Base-by-base conservation (phyloP, 1,140 invertebrate genomes). In the Micrasema minimum region DNA sequence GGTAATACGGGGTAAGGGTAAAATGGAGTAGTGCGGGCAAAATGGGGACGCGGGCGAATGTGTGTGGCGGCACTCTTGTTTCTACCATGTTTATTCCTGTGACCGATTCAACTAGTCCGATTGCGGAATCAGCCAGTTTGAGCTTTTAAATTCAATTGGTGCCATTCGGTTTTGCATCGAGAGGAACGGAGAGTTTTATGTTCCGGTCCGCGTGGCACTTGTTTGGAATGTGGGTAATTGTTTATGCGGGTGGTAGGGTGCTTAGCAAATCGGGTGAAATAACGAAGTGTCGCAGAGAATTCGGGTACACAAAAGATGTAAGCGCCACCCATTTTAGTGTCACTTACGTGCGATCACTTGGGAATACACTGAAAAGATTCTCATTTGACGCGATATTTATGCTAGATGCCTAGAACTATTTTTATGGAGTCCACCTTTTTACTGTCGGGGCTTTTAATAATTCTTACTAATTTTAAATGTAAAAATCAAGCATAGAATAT, bases 141-240 rank as follows among this genome's bases (percentile, higher is more conserved):
- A 48, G 66, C 66, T 69, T 69, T 69, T 69, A 69, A 69, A 69
- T 69, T 69, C 66, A 69, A 69, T 69, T 69, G 66, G 66, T 69
- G 55, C 55, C 55, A 69, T 69, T 69, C 41, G 66, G 66, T 48
- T 55, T 69, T 61, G 66, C 66, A 69, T 59, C 23, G 65, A 35
- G 48, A 66, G 55, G 37, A 59, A 18, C 14, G 14, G 37, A 41
- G 55, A 23, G 23, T 55, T 59, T 59, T 59, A 59, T 59, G 12
- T 41, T 11, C 61, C 18, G 41, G 20, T 41, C 41, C 22, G 41
- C 14, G 41, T 16, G 61, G 14, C 61, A 48, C 22, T 64, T 64
- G 31, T 46, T 23, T n/a, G 20, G 66, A 38, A 48, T 31, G 48
- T 16, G 66, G 38, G 66, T 59, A 35, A 61, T 53, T 53, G 48